Conservation (phyloP, 2,888 invertebrate species). For the Endotricha flammealis region DNA sequence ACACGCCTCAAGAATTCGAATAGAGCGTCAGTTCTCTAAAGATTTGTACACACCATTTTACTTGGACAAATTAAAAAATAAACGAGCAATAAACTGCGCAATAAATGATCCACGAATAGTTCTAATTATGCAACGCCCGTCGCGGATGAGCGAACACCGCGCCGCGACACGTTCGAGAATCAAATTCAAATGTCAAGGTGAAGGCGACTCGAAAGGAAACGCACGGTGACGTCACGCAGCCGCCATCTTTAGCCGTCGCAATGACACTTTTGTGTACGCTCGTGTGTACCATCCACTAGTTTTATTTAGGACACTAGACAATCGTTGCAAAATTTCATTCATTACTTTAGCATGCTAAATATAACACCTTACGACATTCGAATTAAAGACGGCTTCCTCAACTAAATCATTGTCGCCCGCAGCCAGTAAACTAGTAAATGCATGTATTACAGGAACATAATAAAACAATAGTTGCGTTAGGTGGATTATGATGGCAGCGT, state of each 20-base stretch:
- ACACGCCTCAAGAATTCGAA: neutral
- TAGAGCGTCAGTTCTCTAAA: neutral
- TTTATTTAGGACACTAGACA: constrained; percentile 44
- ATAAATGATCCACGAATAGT: constrained; percentile 16
- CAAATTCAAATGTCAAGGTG: constrained; percentile 73
- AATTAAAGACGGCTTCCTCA: constrained; percentile 10
- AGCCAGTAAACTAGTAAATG: neutral
- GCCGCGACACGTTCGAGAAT: constrained; percentile 57
- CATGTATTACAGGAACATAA: neutral
- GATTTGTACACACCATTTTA: constrained; percentile 19
- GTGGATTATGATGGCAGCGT: constrained; percentile 1
- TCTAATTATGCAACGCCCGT: constrained; percentile 43
- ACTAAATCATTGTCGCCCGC: neutral
- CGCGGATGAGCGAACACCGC: constrained; percentile 46
- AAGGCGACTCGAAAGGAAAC: constrained; percentile 69
- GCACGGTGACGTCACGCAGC: constrained; percentile 62
- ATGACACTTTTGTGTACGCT: constrained; percentile 31
- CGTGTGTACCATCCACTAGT: constrained; percentile 27
- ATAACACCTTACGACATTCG: constrained; percentile 20
- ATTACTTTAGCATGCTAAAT: constrained; percentile 28
- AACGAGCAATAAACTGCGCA: constrained; percentile 10
- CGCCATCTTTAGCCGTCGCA: constrained; percentile 51
- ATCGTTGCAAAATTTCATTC: constrained; percentile 28
- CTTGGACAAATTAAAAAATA: constrained; percentile 6
- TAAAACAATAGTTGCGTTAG: too few species aligned